Evolutionary conservation across 2,888 invertebrate genomes (phyloP).

Genomic region (Ommatoiulus sabulosus): DNA sequence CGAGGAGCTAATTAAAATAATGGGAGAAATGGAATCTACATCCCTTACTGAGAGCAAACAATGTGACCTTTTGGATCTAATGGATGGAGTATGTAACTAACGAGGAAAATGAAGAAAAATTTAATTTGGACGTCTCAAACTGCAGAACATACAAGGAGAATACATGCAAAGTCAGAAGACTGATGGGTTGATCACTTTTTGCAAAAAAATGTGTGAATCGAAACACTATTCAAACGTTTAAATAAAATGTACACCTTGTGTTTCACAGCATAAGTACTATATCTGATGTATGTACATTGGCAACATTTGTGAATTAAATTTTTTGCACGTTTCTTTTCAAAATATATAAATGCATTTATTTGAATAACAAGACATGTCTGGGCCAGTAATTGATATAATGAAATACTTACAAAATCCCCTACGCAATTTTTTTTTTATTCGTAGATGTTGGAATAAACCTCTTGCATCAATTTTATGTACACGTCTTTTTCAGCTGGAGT

Average conservation of each 20-base stretch:
- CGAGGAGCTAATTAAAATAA: constrained; percentile 55
- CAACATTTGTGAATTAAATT: not conserved
- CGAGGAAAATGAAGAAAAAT: not conserved
- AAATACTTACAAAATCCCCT: not conserved
- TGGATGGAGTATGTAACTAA: constrained; percentile 55
- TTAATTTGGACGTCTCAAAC: not conserved
- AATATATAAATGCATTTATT: constrained; percentile 11
- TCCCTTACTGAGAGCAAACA: constrained; percentile 25
- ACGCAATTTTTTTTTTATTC: constrained; percentile 60
- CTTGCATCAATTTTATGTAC: constrained; percentile 93
- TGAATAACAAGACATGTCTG: not conserved
- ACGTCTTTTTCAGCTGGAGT: constrained; percentile 91
- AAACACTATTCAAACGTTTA: not conserved
- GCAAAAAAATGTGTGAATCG: no score
- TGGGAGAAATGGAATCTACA: constrained; percentile 51
- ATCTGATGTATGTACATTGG: not conserved
- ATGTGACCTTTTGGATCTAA: constrained; percentile 56
- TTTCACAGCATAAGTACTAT: not conserved
- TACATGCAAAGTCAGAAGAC: not conserved
- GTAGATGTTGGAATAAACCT: constrained; percentile 83
- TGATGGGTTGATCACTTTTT: not conserved
- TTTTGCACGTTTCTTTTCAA: not conserved
- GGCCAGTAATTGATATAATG: not conserved
- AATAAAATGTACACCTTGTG: not conserved
- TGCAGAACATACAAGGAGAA: not conserved